Evolutionary conservation across 2,113 vertebrate species (phyloP).

Genomic region (Emberiza fucata): DNA sequence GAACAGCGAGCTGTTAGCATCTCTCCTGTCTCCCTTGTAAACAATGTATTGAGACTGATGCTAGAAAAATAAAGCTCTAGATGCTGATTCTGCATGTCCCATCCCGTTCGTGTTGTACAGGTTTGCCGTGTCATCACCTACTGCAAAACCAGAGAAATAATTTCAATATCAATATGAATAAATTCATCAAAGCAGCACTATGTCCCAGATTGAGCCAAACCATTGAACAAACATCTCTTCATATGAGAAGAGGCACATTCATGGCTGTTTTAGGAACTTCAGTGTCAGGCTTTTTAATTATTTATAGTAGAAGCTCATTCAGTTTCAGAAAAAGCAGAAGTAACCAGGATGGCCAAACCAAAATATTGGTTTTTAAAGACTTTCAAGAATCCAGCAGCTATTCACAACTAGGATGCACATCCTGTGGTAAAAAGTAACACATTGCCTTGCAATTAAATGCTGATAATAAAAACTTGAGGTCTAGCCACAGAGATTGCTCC

Average conservation of each 20-base stretch:
- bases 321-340: not conserved
- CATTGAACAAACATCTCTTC: conserved; percentile 86
- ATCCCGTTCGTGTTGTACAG: no score
- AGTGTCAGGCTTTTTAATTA: not conserved
- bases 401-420: not conserved
- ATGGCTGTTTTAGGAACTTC: not conserved
- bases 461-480: not conserved
- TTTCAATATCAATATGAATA: conserved; percentile 85
- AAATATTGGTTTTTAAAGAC: not conserved
- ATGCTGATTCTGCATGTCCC: no score
- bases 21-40: no score
- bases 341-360: not conserved
- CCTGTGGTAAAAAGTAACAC: not conserved
- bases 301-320: not conserved
- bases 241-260: conserved; percentile 67
- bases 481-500: not conserved
- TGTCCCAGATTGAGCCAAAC: conserved; percentile 81
- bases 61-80: no score
- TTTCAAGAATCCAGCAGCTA: not conserved
- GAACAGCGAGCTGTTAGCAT: no score
- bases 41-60: no score
- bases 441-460: not conserved
- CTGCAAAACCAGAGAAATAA: conserved; percentile 84
- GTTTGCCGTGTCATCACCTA: no score
- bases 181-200: conserved; percentile 88